Conservation (phyloP, 2,888 invertebrate genomes). For the Bombylius discolor region DNA sequence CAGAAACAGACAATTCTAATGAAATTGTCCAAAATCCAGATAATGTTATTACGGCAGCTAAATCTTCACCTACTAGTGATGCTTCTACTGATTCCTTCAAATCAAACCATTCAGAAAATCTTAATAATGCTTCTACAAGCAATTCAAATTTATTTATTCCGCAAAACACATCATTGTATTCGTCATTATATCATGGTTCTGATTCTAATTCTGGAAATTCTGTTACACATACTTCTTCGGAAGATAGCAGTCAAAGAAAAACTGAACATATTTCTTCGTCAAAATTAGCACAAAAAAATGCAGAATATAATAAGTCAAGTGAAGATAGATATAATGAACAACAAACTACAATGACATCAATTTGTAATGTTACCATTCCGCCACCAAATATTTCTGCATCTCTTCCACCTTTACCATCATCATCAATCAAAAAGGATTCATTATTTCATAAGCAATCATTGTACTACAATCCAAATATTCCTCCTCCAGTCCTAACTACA, state of each 20-base stretch:
- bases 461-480: constrained; percentile 29
- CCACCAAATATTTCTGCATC: constrained; percentile 18
- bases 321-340: no score
- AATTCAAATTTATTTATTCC: no score
- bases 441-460: constrained; percentile 9
- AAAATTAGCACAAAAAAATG: no score
- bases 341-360: not conserved
- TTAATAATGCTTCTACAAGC: no score
- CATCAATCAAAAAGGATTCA: not conserved
- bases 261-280: no score
- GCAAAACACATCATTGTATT: not conserved
- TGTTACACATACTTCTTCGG: not conserved
- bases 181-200: not conserved
- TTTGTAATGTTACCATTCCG: constrained; percentile 13
- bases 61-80: not conserved
- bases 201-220: not conserved
- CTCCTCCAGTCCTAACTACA: constrained; percentile 25
- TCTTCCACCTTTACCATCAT: constrained; percentile 1
- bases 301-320: no score
- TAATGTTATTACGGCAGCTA: no score
- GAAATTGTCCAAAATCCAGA: no score
- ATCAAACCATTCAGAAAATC: not conserved
- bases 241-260: not conserved
- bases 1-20: no score
- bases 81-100: not conserved